These are phyloP conservation scores for Oreamnos americanus DNA, from an alignment of 2,113 vertebrate genomes.

Conservation along the genomic window DNA sequence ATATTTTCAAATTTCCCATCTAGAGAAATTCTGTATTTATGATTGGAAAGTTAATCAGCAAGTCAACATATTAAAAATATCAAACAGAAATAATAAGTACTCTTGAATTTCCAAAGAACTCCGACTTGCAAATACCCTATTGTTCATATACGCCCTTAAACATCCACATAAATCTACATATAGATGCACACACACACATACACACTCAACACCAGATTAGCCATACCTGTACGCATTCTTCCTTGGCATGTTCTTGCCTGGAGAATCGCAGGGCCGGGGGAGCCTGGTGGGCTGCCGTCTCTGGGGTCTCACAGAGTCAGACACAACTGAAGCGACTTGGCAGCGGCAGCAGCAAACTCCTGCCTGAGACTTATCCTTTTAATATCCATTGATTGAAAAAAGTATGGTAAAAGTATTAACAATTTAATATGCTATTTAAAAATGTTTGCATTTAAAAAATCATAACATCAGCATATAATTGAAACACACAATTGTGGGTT, in stretches of 20 bases:
- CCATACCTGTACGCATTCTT: neutral
- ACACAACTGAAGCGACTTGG: too few species aligned
- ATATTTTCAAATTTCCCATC: neutral
- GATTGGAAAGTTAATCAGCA: neutral
- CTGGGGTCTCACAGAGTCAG: too few species aligned
- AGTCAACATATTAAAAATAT: neutral
- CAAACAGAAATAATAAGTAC: neutral
- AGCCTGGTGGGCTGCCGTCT: too few species aligned
- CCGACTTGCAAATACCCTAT: neutral
- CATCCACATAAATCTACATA: neutral
- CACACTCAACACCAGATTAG: neutral
- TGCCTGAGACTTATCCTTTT: neutral
- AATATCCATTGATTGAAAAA: neutral
- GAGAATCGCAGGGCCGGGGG: too few species aligned
- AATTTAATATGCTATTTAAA: neutral
- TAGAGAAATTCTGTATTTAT: conserved; percentile 30
- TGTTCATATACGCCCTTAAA: neutral
- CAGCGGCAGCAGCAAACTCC: neutral
- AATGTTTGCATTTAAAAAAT: conserved; percentile 6
- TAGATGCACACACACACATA: neutral
- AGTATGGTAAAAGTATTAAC: neutral
- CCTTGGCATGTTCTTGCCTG: neutral
- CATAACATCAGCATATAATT: neutral
- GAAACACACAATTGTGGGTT: neutral
- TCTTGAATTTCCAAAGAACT: neutral